Percentiles rank a stretch among this genome's conserved stretches.
Conservation (phyloP, 2,888 invertebrate genomes). For the Agrochola litura region DNA sequence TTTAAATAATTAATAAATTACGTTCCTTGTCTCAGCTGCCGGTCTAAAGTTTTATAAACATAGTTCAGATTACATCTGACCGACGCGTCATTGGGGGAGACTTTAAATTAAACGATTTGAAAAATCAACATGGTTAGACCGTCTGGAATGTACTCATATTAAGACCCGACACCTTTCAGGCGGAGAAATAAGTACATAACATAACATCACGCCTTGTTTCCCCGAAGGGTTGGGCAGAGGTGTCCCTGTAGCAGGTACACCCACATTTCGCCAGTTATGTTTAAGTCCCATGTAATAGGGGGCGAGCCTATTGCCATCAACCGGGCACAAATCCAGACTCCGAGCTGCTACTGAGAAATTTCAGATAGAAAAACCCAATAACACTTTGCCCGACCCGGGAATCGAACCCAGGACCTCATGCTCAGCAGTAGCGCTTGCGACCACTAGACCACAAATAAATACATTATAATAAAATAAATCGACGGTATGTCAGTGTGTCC, state of each 20-base stretch:
- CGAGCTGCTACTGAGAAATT: too few relatives aligned
- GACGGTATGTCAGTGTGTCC: constrained; percentile 50
- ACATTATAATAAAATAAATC: constrained; percentile 71
- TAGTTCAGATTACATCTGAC: constrained; percentile 86
- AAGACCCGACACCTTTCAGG: constrained; percentile 90
- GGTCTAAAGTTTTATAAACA: constrained; percentile 82
- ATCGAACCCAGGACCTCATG: too few relatives aligned
- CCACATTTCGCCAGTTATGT: too few relatives aligned
- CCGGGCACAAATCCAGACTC: too few relatives aligned
- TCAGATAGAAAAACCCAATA: too few relatives aligned
- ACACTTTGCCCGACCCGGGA: too few relatives aligned
- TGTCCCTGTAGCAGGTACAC: too few relatives aligned
- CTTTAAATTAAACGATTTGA: constrained; percentile 71
- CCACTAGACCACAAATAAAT: constrained; percentile 74
- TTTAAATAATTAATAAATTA: constrained; percentile 63
- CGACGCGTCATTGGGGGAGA: constrained; percentile 65
- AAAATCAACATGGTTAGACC: constrained; percentile 88
- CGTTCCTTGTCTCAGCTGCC: constrained; percentile 67
- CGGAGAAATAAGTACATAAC: constrained; percentile 82
- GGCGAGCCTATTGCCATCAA: too few relatives aligned
- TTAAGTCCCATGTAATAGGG: too few relatives aligned
- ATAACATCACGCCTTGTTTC: too few relatives aligned
- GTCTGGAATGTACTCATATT: constrained; percentile 88
- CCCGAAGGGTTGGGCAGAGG: too few relatives aligned
- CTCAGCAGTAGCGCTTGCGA: too few relatives aligned